Evolutionary conservation across 1,140 invertebrate species (phyloP).

Genomic region (Calliopsis andreniformis): DNA sequence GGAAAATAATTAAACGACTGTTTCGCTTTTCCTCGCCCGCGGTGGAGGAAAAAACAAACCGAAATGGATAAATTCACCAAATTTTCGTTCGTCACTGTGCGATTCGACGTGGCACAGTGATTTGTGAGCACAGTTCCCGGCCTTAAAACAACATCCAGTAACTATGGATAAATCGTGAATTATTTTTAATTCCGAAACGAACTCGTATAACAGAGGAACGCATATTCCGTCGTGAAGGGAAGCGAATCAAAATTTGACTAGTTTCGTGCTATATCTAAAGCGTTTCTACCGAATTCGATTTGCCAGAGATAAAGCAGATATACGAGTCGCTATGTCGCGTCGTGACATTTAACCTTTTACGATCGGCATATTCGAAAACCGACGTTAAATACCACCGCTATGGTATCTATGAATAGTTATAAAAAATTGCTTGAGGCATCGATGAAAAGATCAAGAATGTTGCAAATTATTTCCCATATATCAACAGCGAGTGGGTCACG

Average conservation of each 20-base stretch:
- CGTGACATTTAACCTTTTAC: no score
- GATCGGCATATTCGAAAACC: no score
- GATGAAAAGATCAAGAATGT: constrained; percentile 12
- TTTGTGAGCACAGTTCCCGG: constrained; percentile 20
- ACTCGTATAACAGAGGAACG: not conserved
- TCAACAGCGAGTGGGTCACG: constrained; percentile 1
- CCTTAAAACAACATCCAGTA: constrained; percentile 20
- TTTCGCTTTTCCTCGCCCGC: constrained; percentile 1
- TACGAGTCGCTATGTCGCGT: no score
- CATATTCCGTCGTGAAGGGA: not conserved
- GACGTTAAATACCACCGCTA: no score
- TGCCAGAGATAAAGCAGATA: no score
- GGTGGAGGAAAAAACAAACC: constrained; percentile 9
- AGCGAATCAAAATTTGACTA: not conserved
- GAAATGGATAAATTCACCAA: constrained; percentile 24
- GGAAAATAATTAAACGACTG: constrained; percentile 40
- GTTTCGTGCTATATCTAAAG: no score
- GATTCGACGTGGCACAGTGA: constrained; percentile 17
- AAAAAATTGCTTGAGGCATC: no score
- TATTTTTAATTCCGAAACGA: constrained; percentile 18
- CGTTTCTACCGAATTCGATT: no score
- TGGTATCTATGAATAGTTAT: no score
- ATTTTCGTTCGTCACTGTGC: constrained; percentile 21
- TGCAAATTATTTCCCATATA: constrained; percentile 12
- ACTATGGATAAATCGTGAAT: not conserved